Evolutionary conservation across 1,140 invertebrate genomes (phyloP).

Genomic region (Fopius arisanus): DNA sequence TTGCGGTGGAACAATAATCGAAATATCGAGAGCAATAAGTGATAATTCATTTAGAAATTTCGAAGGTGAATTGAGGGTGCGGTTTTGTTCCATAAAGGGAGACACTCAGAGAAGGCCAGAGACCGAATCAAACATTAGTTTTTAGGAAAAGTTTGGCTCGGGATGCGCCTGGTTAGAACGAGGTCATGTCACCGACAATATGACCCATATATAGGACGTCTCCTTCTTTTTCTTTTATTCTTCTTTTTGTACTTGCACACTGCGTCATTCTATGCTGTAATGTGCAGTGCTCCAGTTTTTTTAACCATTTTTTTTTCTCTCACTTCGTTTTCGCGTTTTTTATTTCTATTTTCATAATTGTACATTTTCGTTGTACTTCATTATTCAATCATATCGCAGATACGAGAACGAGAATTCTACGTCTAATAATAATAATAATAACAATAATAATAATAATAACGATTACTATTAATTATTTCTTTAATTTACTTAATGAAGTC

Average conservation of each 20-base stretch:
- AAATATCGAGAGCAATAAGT: neutral
- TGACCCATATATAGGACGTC: conserved; percentile 45
- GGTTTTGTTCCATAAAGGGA: neutral
- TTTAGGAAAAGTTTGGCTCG: neutral
- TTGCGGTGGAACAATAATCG: neutral
- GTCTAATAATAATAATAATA: too few relatives aligned
- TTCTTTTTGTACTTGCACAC: neutral
- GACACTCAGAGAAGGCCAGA: neutral
- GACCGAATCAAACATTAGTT: neutral
- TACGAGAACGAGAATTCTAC: too few relatives aligned
- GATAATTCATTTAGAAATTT: conserved; percentile 19
- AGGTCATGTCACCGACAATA: conserved; percentile 53
- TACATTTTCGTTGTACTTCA: too few relatives aligned
- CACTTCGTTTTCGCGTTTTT: too few relatives aligned
- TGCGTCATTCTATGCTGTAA: conserved; percentile 9
- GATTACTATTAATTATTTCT: too few relatives aligned
- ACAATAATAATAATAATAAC: too few relatives aligned
- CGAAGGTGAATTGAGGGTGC: neutral
- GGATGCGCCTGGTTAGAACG: conserved; percentile 31
- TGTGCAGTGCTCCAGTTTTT: neutral
- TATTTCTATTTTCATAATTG: too few relatives aligned
- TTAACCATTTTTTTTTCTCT: too few relatives aligned
- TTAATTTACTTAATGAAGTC: too few relatives aligned
- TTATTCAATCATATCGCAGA: too few relatives aligned
- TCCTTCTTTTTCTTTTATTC: conserved; percentile 9